These are phyloP conservation scores for Eueremaeus valkanovi DNA, from an alignment of 2,888 invertebrate genomes.

Conservation along the genomic window DNA sequence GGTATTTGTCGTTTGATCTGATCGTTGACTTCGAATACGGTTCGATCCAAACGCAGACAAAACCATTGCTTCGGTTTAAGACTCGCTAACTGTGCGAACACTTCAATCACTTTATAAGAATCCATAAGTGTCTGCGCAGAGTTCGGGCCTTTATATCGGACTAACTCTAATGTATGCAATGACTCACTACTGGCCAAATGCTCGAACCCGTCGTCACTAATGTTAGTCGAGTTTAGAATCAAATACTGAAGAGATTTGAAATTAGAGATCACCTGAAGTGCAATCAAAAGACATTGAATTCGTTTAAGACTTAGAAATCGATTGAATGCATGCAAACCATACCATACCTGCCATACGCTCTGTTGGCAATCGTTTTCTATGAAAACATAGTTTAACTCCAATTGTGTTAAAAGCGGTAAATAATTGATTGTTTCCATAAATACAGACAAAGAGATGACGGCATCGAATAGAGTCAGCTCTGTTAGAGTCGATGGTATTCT, in stretches of 20 bases:
- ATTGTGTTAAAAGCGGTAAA: not conserved
- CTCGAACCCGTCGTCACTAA: not conserved
- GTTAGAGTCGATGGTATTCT: not conserved
- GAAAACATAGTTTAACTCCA: not conserved
- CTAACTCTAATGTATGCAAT: not conserved
- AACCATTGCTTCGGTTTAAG: conserved; percentile 3
- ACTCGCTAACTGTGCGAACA: not conserved
- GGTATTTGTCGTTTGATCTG: not conserved
- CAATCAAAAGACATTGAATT: not conserved
- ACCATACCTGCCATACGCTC: conserved; percentile 27
- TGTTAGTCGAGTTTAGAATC: not conserved
- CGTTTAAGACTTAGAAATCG: not conserved
- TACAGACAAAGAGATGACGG: not conserved
- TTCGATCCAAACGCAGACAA: conserved; percentile 1
- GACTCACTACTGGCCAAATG: not conserved
- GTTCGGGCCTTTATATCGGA: conserved; percentile 7
- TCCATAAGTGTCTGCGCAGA: not conserved
- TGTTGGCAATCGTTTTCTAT: conserved; percentile 4
- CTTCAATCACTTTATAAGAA: not conserved
- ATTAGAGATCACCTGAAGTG: not conserved
- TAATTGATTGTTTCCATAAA: not conserved
- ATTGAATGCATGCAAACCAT: not conserved
- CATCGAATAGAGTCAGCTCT: not conserved
- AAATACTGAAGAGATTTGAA: not conserved
- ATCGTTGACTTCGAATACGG: conserved; percentile 10